Evolutionary conservation across 2,797 vertebrate species (phyloP).

Genomic region (Falco cherrug): DNA sequence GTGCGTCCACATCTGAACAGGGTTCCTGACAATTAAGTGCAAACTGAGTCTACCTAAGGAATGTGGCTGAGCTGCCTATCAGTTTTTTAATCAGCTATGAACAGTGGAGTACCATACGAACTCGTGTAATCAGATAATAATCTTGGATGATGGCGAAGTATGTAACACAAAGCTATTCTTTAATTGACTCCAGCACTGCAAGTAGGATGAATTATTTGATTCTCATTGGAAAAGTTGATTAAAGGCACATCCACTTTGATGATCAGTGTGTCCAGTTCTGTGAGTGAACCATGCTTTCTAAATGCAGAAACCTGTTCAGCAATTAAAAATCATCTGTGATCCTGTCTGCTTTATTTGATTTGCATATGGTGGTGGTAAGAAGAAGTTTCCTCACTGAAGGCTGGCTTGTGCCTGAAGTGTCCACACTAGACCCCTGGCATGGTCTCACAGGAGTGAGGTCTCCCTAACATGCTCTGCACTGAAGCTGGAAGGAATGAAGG

Average conservation of each 20-base stretch:
- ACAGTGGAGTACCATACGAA: not conserved
- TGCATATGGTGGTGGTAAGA: not conserved
- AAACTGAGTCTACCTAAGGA: not conserved
- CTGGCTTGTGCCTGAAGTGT: not conserved
- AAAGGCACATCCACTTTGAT: not conserved
- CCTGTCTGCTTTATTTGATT: not conserved
- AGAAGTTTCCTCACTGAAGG: not conserved
- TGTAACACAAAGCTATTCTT: not conserved
- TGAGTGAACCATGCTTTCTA: not conserved
- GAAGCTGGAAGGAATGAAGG: not conserved
- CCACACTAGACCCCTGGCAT: not conserved
- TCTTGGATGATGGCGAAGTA: not conserved
- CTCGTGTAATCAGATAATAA: not conserved
- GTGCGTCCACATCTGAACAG: not conserved
- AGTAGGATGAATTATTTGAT: not conserved
- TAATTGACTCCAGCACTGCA: not conserved
- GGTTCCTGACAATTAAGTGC: not conserved
- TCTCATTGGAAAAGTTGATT: not conserved
- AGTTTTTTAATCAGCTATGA: not conserved
- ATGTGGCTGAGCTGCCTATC: not conserved
- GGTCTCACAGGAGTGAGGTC: accelerated
- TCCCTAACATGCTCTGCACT: not conserved
- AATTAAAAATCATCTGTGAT: not conserved
- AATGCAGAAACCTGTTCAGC: not conserved
- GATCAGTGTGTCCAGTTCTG: not conserved